Evolutionary conservation across 2,797 vertebrate genomes (phyloP).

Genomic region (Sebastes glaucus): DNA sequence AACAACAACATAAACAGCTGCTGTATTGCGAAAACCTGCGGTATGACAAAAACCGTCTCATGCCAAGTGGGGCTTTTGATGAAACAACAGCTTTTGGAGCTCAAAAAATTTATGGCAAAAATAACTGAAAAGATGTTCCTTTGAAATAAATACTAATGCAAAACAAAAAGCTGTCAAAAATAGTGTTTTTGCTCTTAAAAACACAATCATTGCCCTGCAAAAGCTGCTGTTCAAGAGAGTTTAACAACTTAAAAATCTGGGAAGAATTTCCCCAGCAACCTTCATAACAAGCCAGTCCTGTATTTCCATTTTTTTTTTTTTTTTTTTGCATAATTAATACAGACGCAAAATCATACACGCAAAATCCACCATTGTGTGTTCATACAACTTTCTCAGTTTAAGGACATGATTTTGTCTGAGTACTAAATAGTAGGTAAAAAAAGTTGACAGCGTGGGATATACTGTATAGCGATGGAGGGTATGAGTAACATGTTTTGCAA

Average conservation of each 20-base stretch:
- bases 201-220: neutral
- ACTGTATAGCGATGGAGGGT: neutral
- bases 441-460: neutral
- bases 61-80: conserved; percentile 37
- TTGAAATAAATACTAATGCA: conserved; percentile 24
- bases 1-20: conserved; percentile 34
- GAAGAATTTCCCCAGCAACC: neutral
- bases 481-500: conserved; percentile 37
- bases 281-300: neutral
- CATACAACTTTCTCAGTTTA: neutral
- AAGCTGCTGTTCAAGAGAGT: neutral
- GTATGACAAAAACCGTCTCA: conserved; percentile 18
- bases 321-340: neutral
- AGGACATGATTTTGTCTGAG: neutral
- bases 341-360: neutral
- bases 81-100: conserved; percentile 33
- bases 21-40: conserved; percentile 29
- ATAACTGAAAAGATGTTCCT: conserved; percentile 24
- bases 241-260: neutral
- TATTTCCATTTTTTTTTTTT: neutral
- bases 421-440: conserved; percentile 26
- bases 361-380: neutral
- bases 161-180: conserved; percentile 15
- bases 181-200: neutral
- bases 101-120: conserved; percentile 23